phyloP scores from a whole-genome alignment of 2,888 invertebrate species.

The Sinopyrophorus schimmeli region DNA sequence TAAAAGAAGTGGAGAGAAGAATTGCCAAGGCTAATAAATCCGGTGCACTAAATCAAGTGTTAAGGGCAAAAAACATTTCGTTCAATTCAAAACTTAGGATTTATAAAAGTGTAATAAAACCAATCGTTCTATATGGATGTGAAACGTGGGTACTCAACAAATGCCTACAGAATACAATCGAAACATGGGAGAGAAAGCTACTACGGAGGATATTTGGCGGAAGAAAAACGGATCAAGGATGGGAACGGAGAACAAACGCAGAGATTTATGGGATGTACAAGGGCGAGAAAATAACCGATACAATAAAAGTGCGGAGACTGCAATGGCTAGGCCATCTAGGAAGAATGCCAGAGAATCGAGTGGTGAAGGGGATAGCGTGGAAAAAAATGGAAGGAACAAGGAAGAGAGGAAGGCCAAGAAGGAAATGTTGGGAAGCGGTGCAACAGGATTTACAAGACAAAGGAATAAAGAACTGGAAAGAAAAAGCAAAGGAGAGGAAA shows the following conservation, averaged over 20 bases:
- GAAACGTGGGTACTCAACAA: conserved; percentile 9
- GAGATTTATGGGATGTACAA: conserved; percentile 4
- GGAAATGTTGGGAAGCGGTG: neutral
- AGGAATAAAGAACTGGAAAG: conserved; percentile 5
- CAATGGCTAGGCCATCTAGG: conserved; percentile 1
- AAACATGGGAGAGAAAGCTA: conserved; percentile 15
- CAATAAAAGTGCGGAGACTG: conserved; percentile 1
- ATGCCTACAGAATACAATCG: conserved; percentile 2
- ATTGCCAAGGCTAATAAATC: too few species aligned
- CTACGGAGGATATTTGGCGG: conserved; percentile 18
- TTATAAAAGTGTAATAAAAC: conserved; percentile 5
- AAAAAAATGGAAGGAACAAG: neutral
- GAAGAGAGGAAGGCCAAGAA: conserved; percentile 2
- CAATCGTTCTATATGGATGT: conserved; percentile 5
- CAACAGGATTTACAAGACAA: neutral
- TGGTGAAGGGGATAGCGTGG: conserved; percentile 1
- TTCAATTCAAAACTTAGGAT: too few species aligned
- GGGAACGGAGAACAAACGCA: conserved; percentile 13
- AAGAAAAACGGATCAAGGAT: neutral
- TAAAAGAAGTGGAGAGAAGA: too few species aligned
- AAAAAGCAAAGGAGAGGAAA: neutral
- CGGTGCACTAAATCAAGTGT: too few species aligned
- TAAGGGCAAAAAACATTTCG: too few species aligned
- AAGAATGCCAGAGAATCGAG: neutral
- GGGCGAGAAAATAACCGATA: neutral